Base-by-base conservation (phyloP, 2,113 vertebrate genomes). In the Colaptes auratus region DNA sequence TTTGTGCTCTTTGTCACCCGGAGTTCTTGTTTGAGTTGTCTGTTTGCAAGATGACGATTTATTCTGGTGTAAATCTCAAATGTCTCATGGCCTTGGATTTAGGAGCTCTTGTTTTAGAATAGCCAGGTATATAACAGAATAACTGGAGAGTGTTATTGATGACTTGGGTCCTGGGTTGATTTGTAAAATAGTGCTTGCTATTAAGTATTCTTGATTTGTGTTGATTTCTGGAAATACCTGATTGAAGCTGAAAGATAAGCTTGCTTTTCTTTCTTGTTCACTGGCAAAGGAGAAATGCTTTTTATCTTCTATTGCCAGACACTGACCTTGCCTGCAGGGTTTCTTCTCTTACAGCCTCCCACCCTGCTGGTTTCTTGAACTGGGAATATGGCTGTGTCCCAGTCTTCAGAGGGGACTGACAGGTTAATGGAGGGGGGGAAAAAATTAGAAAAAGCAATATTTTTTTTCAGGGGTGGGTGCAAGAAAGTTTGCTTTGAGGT, bases 1-100 rank as follows among this genome's bases (percentile, higher is more conserved):
- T 1, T 2, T 27, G 13, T 46, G 19, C 3, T 39, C 3, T 44
- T 6, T 63, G 15, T 56, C 2, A 39, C 2, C 1, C 2, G 14
- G 14, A n/a, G 24, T n/a, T 18, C 5, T 73, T 35, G 20, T 66
- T 20, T 25, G 23, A 55, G 16, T 15, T 66, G 25, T 5, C 4
- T 78, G 1, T 78, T 84, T 84, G 9, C 5, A 52, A 35, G 50
- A 39, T 16, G 19, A 59, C 15, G 31, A 63, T 44, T 2, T 13
- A 56, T 30, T 65, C 18, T 81, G 19, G 6, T 58, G 10, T 4
- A 19, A 73, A n/a, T 27, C 25, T 86, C 58, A 60, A 73, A 30
- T 4, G 1, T 69, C 7, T 65, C 2, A 2, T 36, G 25, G 55
- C 35, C 53, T 5, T 71, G 82, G 20, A n/a, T 72, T 75, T 69